Evolutionary conservation across 2,113 vertebrate genomes (phyloP).

Genomic region (Hyaena hyaena): DNA sequence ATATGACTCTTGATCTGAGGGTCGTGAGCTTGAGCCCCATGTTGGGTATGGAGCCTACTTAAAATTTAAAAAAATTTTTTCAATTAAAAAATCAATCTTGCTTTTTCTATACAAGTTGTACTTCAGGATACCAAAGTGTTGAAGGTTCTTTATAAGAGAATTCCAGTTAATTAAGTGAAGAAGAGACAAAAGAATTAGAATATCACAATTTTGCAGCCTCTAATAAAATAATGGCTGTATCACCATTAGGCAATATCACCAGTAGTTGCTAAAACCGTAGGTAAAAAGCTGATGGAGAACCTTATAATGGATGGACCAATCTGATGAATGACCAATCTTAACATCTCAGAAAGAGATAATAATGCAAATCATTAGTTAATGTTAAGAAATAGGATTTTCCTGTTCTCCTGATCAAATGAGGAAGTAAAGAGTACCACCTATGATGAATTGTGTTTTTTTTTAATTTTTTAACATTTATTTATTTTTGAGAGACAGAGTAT

Average conservation of each 20-base stretch:
- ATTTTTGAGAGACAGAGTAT: too few species aligned
- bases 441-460: not conserved
- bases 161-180: conserved; percentile 9
- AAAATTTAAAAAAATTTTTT: not conserved
- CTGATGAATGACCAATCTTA: not conserved
- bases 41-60: not conserved
- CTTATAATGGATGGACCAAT: not conserved
- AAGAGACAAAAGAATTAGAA: conserved; percentile 34
- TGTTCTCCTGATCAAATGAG: not conserved
- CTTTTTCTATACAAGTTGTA: not conserved
- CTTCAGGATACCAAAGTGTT: not conserved
- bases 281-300: not conserved
- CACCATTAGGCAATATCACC: not conserved
- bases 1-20: not conserved
- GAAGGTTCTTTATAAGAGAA: not conserved
- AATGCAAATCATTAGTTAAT: not conserved
- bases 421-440: not conserved
- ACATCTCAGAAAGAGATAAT: not conserved
- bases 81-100: not conserved
- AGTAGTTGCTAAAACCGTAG: not conserved
- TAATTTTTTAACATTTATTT: too few species aligned
- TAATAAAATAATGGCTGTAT: not conserved
- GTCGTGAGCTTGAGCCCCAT: not conserved
- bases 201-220: not conserved
- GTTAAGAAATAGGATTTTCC: not conserved